Evolutionary conservation across 2,888 invertebrate species (phyloP), one percentile per base, ranked within the genome.

Genomic region (Lasioglossum oenotherae): DNA sequence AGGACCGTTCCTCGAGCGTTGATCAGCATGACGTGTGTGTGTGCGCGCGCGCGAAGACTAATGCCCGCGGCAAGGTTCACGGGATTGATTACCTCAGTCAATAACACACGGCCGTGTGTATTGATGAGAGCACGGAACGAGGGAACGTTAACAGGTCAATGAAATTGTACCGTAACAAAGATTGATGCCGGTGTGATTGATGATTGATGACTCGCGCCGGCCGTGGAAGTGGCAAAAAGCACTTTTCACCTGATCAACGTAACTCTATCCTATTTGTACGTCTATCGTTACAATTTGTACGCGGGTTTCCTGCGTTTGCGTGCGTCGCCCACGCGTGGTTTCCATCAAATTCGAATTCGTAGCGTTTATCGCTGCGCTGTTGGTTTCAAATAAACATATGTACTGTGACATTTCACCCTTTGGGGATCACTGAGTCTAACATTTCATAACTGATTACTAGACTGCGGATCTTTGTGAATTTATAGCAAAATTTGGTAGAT

Each of bases 151-250:
- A 91, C 91, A 91, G 91, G 91, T 90, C 91, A 91, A 91, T 88
- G 91, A 91, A 91, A 91, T 91, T 91, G 90, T 89, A 88, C 91
- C 86, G 90, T 91, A 91, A 91, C 91, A 89, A 91, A 91, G 91
- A 91, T 91, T 87, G 89, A 91, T 91, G 91, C 82, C 83, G 87
- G 82, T 83, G 87, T 91, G 91, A 91, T 91, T 90, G 91, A 89
- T 91, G 91, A 91, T 91, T 86, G 91, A 91, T 91, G 90, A 85
- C 82, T 60, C 46, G 81, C 81, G 81, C 81, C 38, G 76, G 71
- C 82, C 74, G 38, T 77, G 72, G 74, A 88, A 85, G 85, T 90
- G 91, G 86, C 91, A 87, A 90, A 87, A 89, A 81, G 69, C 80
- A 82, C 83, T 91, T 91, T 91, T 85, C 91, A 91, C 88, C 91